Evolutionary conservation across 2,797 vertebrate genomes (phyloP).

Genomic region (Cryptoblepharus egeriae): DNA sequence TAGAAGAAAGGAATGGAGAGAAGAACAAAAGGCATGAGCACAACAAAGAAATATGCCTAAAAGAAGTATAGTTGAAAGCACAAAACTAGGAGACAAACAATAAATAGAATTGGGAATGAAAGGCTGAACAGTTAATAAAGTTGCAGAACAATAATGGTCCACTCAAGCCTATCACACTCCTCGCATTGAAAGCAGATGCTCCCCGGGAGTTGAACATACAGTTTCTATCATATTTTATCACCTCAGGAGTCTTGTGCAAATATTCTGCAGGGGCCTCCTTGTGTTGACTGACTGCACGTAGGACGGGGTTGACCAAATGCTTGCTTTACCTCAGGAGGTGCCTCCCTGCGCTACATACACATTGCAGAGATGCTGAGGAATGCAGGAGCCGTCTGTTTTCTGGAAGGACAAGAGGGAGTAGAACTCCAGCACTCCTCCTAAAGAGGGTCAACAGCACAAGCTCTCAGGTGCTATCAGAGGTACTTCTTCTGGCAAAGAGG

Average conservation of each 20-base stretch:
- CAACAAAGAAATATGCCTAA: constrained; percentile 19
- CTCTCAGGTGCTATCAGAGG: no score
- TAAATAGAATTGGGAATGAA: constrained; percentile 26
- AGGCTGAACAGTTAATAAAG: constrained; percentile 26
- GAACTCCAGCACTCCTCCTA: no score
- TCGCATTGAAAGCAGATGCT: not conserved
- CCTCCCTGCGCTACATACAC: no score
- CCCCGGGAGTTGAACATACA: not conserved
- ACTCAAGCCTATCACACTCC: constrained; percentile 1
- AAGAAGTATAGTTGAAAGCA: constrained; percentile 41
- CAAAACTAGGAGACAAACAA: constrained; percentile 29
- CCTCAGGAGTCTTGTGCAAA: not conserved
- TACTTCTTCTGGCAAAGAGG: no score
- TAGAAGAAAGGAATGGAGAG: constrained; percentile 47
- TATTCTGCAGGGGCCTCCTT: constrained; percentile 7
- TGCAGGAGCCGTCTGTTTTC: no score
- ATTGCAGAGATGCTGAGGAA: no score
- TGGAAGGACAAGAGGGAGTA: no score
- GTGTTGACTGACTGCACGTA: not conserved
- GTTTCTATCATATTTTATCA: constrained; percentile 20
- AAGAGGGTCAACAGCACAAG: no score
- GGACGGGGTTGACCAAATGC: no score
- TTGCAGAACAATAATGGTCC: constrained; percentile 3
- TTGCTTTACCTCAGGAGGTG: no score
- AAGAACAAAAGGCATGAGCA: constrained; percentile 57